Percentiles rank a stretch among this genome's conserved stretches.
Evolutionary conservation across 2,113 vertebrate species (phyloP).

Genomic region (Calyptomena viridis): DNA sequence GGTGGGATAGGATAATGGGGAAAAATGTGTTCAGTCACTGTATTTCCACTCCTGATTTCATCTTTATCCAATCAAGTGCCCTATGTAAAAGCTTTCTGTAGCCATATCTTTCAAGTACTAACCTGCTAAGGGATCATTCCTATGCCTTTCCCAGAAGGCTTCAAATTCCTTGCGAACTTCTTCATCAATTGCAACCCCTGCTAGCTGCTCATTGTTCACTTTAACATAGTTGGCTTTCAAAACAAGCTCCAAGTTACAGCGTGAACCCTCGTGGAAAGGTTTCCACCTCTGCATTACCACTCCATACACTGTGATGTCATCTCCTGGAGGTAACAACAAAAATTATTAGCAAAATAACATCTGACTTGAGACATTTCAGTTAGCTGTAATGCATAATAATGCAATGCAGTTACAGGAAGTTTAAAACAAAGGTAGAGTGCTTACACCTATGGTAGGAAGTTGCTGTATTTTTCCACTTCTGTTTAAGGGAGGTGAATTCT

Average conservation of each 20-base stretch:
- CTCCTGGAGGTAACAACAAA: slow-evolving; percentile 74
- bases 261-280: slow-evolving; percentile 77
- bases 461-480: neutral
- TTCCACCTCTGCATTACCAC: slow-evolving; percentile 94
- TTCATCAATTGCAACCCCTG: slow-evolving; percentile 77
- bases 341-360: neutral
- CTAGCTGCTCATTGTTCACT: slow-evolving; percentile 89
- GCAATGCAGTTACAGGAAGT: neutral
- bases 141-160: slow-evolving; percentile 87
- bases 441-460: neutral
- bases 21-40: neutral
- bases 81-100: neutral
- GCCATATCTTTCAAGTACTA: slow-evolving; percentile 48
- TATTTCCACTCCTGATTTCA: neutral
- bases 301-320: slow-evolving; percentile 93
- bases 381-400: neutral
- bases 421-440: neutral
- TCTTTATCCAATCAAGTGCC: neutral
- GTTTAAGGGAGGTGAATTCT: neutral
- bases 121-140: slow-evolving; percentile 85
- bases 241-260: slow-evolving; percentile 91
- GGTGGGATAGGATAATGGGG: neutral
- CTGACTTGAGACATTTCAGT: neutral
- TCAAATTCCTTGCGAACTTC: slow-evolving; percentile 88
- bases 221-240: slow-evolving; percentile 92